Evolutionary conservation across 2,113 vertebrate genomes (phyloP), one percentile per base, ranked within the genome.

Genomic region (Syngnathus scovelli): DNA sequence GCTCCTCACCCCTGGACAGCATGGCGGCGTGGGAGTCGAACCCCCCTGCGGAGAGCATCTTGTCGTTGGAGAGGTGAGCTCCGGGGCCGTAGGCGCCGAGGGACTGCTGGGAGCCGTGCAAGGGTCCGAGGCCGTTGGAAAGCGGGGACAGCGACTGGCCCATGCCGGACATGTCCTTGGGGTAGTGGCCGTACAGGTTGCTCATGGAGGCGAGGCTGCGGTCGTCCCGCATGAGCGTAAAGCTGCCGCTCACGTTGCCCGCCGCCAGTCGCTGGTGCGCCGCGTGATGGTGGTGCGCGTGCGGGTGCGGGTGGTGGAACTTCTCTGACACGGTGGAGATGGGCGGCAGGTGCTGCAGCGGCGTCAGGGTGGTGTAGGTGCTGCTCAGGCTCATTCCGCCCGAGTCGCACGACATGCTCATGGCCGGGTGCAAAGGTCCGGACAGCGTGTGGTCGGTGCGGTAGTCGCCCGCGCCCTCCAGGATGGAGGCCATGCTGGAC

Each of bases 391-490:
- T 94, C 93, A 95, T 94, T 38, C 92, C 93, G 44, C 92, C 93
- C 64, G 94, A 94, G 79, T 98, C 96, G 89, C 96, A 98, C 66
- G 96, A 93, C 95, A 98, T 95, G 89, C 93, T 95, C 95, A 98
- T 98, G 37, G 95, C 95, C 3, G 96, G 93, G 85, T 98, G 96
- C 87, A 96, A 86, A 61, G 95, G 93, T 11, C 90, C 93, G 18
- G 93, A 93, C 87, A 97, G 83, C 66, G 90, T 86, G 88, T 94
- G 94, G 72, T 98, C 96, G 54, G 92, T 81, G 76, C 96, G 94
- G 88, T 98, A 98, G 58, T 98, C 96, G 52, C 94, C 93, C 2
- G 91, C 90, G 66, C 94, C 93, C 70, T 96, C 95, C 84, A 96
- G 90, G 79, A 96, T 93, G 64, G 95, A 94, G 72, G 93, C 92